Percentiles rank a stretch among this genome's conserved stretches.
Evolutionary conservation across 2,888 invertebrate genomes (phyloP).

Genomic region (Amphipoea oculea): DNA sequence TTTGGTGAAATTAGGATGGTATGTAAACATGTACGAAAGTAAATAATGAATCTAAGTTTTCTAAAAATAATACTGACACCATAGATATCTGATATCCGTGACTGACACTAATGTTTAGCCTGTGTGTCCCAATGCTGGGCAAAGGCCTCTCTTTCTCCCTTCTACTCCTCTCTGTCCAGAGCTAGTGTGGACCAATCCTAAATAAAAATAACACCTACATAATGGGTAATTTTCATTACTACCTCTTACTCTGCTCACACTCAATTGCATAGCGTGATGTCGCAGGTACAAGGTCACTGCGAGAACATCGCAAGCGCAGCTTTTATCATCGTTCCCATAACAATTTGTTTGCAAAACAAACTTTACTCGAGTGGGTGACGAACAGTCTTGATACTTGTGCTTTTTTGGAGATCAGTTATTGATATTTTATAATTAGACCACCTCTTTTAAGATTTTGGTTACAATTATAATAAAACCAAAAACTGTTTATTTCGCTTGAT

Average conservation of each 20-base stretch:
- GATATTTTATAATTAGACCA: background rate
- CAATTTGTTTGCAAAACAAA: constrained; percentile 70
- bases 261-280: constrained; percentile 32
- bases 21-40: background rate
- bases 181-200: background rate
- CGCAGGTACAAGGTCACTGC: constrained; percentile 56
- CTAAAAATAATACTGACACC: background rate
- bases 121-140: no score
- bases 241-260: constrained; percentile 23
- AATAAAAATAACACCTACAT: background rate
- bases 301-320: constrained; percentile 53
- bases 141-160: no score
- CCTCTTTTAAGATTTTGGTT: no score
- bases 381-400: constrained; percentile 64
- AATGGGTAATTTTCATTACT: background rate
- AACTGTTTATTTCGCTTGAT: background rate
- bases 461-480: no score
- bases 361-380: constrained; percentile 29
- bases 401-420: background rate
- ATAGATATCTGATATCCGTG: no score
- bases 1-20: background rate
- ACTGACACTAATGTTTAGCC: background rate
- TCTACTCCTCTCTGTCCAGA: no score
- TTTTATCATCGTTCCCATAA: constrained; percentile 67
- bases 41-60: background rate